These are phyloP conservation scores for Mycetomoellerius zeteki DNA, from an alignment of 1,140 invertebrate genomes.

Conservation along the genomic window DNA sequence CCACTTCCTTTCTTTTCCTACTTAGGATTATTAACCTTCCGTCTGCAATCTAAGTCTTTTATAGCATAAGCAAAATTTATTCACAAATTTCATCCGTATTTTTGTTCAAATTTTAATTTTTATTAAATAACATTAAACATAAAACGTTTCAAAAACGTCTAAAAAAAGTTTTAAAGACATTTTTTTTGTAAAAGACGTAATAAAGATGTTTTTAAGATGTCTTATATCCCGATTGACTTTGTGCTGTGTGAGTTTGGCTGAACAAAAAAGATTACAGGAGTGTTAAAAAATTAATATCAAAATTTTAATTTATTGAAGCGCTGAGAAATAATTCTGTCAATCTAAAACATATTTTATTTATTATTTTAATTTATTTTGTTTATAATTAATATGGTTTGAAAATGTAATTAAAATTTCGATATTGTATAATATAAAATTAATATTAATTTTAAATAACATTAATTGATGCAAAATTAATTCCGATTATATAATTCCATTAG, in stretches of 20 bases:
- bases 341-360: background rate
- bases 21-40: background rate
- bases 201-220: no score
- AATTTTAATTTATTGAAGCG: background rate
- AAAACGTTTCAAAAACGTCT: no score
- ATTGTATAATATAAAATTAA: slow-evolving; percentile 9
- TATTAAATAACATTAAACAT: no score
- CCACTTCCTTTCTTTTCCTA: background rate
- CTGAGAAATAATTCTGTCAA: background rate
- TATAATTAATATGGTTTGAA: background rate
- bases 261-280: no score
- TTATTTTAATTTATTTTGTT: background rate
- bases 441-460: background rate
- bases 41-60: no score
- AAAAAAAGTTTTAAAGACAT: no score
- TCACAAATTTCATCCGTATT: no score
- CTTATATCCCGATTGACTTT: no score
- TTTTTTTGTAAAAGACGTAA: no score
- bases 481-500: background rate
- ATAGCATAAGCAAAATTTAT: no score
- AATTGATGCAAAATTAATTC: background rate
- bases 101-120: no score
- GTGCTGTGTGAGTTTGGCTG: no score
- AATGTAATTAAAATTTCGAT: background rate
- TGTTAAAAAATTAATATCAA: background rate